phyloP scores from a whole-genome alignment of 2,888 invertebrate species.

The Drosophila sordidula region DNA sequence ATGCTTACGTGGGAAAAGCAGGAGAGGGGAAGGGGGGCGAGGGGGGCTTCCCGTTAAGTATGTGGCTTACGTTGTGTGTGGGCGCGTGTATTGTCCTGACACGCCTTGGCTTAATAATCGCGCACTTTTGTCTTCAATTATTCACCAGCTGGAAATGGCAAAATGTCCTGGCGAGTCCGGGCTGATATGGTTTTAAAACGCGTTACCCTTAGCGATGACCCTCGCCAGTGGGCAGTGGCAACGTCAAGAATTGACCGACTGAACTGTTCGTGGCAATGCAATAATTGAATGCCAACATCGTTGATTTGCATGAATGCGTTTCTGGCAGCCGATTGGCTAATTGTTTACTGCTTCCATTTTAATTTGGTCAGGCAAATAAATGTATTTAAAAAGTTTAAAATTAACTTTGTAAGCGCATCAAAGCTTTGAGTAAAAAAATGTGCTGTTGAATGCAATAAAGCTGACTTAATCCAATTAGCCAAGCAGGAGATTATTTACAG shows the following conservation, averaged over 20 bases:
- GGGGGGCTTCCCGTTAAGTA: background rate
- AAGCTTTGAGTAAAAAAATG: background rate
- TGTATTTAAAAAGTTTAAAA: background rate
- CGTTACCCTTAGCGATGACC: constrained; percentile 29
- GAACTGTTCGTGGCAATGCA: constrained; percentile 9
- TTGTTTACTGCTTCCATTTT: background rate
- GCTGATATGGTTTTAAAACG: constrained; percentile 23
- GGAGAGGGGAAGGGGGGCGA: background rate
- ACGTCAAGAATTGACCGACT: background rate
- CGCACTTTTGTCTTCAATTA: constrained; percentile 40
- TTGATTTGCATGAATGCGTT: background rate
- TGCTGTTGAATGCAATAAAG: background rate
- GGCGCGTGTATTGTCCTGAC: background rate
- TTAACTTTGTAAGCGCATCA: background rate
- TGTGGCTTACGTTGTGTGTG: background rate
- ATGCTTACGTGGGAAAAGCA: constrained; percentile 20
- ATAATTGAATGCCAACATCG: constrained; percentile 8
- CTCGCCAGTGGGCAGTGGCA: background rate
- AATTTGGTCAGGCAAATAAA: background rate
- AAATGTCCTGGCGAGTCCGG: constrained; percentile 21
- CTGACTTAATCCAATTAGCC: background rate
- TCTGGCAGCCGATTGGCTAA: constrained; percentile 1
- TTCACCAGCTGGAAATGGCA: constrained; percentile 48
- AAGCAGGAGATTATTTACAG: too few species aligned
- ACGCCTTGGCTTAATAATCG: constrained; percentile 39